phyloP scores from a whole-genome alignment of 2,797 vertebrate species.

The Hydrophis major region DNA sequence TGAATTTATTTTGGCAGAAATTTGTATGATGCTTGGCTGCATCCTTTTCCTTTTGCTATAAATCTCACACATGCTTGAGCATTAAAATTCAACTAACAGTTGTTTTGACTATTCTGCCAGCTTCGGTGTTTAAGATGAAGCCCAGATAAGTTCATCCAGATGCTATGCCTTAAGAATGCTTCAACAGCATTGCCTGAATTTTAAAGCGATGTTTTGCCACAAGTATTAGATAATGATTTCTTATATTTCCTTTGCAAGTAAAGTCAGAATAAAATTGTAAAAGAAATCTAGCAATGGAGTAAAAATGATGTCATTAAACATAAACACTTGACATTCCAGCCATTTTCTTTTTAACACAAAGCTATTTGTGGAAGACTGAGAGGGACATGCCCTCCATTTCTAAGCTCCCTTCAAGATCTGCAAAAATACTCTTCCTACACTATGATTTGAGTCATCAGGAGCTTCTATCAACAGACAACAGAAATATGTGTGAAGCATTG shows the following conservation, averaged over 20 bases:
- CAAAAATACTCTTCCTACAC: background rate
- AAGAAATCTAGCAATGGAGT: background rate
- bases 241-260: background rate
- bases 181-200: background rate
- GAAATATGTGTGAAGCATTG: background rate
- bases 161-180: background rate
- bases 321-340: background rate
- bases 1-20: conserved; percentile 18
- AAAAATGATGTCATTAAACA: background rate
- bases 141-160: background rate
- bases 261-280: accelerated
- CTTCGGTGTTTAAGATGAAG: background rate
- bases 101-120: background rate
- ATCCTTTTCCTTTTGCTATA: conserved; percentile 10
- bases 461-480: background rate
- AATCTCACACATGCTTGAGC: conserved; percentile 11
- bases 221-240: background rate
- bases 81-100: conserved; percentile 13
- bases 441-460: background rate
- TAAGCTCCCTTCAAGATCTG: background rate
- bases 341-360: background rate
- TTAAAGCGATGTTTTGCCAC: background rate
- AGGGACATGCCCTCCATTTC: background rate
- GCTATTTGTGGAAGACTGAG: background rate
- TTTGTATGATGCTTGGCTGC: conserved; percentile 30